Base-by-base conservation (phyloP, 1,140 invertebrate genomes). In the Neodiprion lecontei region DNA sequence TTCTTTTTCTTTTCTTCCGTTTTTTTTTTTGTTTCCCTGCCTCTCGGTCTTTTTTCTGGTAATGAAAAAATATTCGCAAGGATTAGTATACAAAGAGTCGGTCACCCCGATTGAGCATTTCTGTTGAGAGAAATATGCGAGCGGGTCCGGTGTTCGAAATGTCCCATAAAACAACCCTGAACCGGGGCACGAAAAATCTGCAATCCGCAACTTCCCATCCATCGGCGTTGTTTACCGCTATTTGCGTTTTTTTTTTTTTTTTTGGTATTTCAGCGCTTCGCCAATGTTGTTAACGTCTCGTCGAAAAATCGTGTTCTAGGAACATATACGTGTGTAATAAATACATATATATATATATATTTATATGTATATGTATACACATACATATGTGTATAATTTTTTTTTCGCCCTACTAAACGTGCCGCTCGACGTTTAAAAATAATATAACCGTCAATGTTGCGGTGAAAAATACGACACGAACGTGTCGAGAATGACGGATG, bases 1-100 rank as follows among this genome's bases (percentile, higher is more conserved):
- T 1, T 12, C 11, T 61, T 11, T 61, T 61, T 61, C 7, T 8
- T 61, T 4, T 61, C 28, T 79, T 75, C 75, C 50, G n/a, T 14
- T 71, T 72, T 74, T 72, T 48, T 75, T 72, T 67, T 48, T 28
- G 23, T 73, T 9, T 1, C n/a, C 72, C 68, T 8, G 68, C 77
- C 75, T 40, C 23, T 76, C 69, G 48, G 69, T 75, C 53, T 11
- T 61, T 61, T 17, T 17, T 4, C 8, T 21, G 17, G 28, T 5
- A 5, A 40, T 40, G 28, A 5, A 17, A 61, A 61, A 61, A 61
- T 14, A 61, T 61, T 7, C 53, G 53, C 28, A 5, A 9, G 9
- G 5, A 61, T 61, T 61, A 61, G 9, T 61, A 61, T 61, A 61
- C 53, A 17, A 17, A 14, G 28, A 1, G n/a, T 17, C 11, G 53